Percentiles rank a stretch among this genome's conserved stretches.
Evolutionary conservation across 2,113 vertebrate species (phyloP).

Genomic region (Lethenteron reissneri): DNA sequence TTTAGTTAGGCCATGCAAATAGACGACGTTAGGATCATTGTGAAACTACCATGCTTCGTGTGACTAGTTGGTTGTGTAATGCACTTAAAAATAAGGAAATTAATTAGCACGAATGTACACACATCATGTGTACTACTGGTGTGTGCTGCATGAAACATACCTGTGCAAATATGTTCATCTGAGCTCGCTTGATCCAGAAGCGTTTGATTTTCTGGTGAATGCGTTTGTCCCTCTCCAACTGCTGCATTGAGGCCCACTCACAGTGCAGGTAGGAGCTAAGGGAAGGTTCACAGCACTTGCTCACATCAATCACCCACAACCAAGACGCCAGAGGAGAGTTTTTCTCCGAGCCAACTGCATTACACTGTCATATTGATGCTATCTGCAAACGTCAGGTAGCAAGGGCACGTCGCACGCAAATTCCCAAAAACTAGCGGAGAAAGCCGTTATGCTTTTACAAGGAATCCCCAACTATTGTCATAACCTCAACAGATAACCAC

Average conservation of each 20-base stretch:
- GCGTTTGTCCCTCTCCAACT: conserved; percentile 92
- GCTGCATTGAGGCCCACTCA: conserved; percentile 92
- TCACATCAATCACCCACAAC: too few species aligned
- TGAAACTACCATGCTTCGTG: background rate
- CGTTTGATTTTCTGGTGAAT: conserved; percentile 99
- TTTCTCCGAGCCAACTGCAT: too few species aligned
- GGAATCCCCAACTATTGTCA: too few species aligned
- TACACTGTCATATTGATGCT: too few species aligned
- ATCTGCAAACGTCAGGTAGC: too few species aligned
- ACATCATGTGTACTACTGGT: background rate
- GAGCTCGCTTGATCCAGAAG: conserved; percentile 89
- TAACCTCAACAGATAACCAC: too few species aligned
- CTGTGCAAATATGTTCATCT: conserved; percentile 93
- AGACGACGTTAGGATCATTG: background rate
- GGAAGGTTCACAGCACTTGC: conserved; percentile 5
- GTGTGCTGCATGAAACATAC: conserved; percentile 29
- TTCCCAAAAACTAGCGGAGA: too few species aligned
- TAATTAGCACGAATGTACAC: background rate
- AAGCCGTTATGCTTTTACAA: too few species aligned
- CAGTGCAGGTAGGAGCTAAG: conserved; percentile 89
- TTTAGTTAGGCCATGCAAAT: background rate
- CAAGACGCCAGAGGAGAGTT: too few species aligned
- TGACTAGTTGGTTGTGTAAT: background rate
- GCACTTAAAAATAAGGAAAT: background rate
- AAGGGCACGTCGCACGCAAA: too few species aligned